A percentile compares a stretch with the other conserved stretches of the same genome.
phyloP scores from a whole-genome alignment of 1,140 invertebrate species.

The Cotesia vestalis region DNA sequence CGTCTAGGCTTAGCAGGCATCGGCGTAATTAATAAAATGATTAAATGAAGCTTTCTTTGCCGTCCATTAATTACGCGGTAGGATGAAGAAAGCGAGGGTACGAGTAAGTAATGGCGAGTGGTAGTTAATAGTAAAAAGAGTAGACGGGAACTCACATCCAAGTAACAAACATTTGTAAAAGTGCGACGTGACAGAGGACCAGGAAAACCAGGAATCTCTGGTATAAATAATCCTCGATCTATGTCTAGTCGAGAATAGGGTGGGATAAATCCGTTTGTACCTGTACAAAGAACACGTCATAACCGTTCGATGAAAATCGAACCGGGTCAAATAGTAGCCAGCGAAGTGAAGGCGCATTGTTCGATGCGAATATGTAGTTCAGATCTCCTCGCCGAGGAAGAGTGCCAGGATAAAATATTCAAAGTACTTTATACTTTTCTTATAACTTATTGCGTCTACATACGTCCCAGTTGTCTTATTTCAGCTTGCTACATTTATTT shows the following conservation, averaged over 20 bases:
- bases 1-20: conserved; percentile 31
- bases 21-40: conserved; percentile 49
- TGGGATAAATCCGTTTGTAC: conserved; percentile 7
- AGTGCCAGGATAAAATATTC: conserved; percentile 39
- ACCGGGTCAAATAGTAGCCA: conserved; percentile 15
- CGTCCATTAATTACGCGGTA: conserved; percentile 43
- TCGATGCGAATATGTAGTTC: conserved; percentile 29
- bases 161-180: conserved; percentile 12
- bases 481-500: conserved; percentile 16
- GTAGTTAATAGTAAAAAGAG: background rate
- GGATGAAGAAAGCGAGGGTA: background rate
- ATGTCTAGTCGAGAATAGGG: background rate
- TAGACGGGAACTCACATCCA: background rate
- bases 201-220: background rate
- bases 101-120: background rate
- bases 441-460: conserved; percentile 40
- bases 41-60: conserved; percentile 45
- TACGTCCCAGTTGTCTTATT: conserved; percentile 35
- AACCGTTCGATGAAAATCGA: conserved; percentile 12
- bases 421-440: conserved; percentile 35
- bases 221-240: background rate
- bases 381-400: background rate
- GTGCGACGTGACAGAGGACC: conserved; percentile 1
- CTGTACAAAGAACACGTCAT: conserved; percentile 23
- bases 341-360: conserved; percentile 12